phyloP scores from a whole-genome alignment of 2,888 invertebrate genomes.

The Ashinkailepas kermadecensis region DNA sequence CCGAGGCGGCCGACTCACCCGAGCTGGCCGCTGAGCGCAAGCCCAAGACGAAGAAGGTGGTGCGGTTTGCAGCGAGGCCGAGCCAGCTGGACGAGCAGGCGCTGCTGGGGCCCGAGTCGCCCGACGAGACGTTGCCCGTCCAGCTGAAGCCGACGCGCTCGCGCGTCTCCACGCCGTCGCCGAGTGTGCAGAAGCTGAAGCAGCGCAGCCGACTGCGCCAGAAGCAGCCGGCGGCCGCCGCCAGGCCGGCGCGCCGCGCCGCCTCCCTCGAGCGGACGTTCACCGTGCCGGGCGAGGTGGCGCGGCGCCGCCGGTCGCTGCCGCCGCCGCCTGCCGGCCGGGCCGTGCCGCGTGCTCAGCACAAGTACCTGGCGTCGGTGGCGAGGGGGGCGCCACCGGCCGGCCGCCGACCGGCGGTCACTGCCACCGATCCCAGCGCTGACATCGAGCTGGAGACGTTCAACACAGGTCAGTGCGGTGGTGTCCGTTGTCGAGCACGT shows the following conservation, averaged over 20 bases:
- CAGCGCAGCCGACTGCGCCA: conserved; percentile 23
- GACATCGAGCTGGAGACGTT: conserved; percentile 21
- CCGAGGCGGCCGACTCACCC: background rate
- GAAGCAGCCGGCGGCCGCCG: conserved; percentile 20
- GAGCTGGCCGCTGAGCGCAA: background rate
- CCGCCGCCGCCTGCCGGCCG: background rate
- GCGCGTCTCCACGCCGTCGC: conserved; percentile 25
- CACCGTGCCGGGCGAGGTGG: background rate
- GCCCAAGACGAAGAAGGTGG: background rate
- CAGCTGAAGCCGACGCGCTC: conserved; percentile 22
- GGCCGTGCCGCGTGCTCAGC: background rate
- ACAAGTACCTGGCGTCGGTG: background rate
- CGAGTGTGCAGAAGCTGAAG: conserved; percentile 21
- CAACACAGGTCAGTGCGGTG: background rate
- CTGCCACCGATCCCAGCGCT: conserved; percentile 14
- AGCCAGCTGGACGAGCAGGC: background rate
- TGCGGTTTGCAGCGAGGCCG: background rate
- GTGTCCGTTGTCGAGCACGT: no score
- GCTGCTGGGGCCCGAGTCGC: background rate
- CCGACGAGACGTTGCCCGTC: background rate
- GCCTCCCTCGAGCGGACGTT: conserved; percentile 6
- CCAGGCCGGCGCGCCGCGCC: background rate
- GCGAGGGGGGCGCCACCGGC: background rate
- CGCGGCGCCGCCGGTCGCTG: background rate
- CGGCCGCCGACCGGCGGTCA: background rate